Base-by-base conservation (phyloP, 2,888 invertebrate species). In the Pristionchus entomophagus region DNA sequence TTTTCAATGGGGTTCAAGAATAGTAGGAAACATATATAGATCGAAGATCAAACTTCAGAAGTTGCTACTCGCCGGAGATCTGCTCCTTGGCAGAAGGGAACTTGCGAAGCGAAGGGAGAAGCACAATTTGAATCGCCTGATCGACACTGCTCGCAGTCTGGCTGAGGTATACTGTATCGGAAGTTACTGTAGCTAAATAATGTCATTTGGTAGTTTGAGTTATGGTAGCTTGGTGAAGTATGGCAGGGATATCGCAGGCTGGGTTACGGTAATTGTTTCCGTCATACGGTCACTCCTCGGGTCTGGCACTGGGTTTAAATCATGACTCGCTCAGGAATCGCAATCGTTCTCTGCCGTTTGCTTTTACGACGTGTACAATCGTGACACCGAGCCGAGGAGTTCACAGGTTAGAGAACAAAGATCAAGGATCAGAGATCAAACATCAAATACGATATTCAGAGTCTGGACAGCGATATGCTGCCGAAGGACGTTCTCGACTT, bases 301-400 rank as follows among this genome's bases (percentile, higher is more conserved):
- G 56, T 56, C 56, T 8, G 5, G 22, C n/a, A 22, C 56, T 22
- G 17, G 56, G 22, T 8, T 56, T 5, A 8, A 56, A 22, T 22
- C 8, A 56, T 56, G 4, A n/a, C 19, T 45, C 14, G 12, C 19
- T 38, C 41, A 87, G 88, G 90, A 90, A 80, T 87, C 86, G n/a
- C 86, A 87, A 29, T 86, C 87, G 0, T 90, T 90, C 86, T 49
- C 81, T 0, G 84, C 82, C n/a, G 73, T 73, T 1, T 87, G 88
- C 53, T 90, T 90, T 86, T 86, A 86, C 29, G 90, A 90, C 38
- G 85, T 86, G 86, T 90, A 90, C 77, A 88, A 84, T 53, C 87
- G 32, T 78, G 89, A 78, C 73, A 87, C 51, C 38, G 84, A 80
- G 22, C 77, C 6, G 41, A 26, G 65, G 29, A n/a, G n/a, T 12